Conservation (phyloP, 2,797 vertebrate species). For the Tolypeutes matacus region DNA sequence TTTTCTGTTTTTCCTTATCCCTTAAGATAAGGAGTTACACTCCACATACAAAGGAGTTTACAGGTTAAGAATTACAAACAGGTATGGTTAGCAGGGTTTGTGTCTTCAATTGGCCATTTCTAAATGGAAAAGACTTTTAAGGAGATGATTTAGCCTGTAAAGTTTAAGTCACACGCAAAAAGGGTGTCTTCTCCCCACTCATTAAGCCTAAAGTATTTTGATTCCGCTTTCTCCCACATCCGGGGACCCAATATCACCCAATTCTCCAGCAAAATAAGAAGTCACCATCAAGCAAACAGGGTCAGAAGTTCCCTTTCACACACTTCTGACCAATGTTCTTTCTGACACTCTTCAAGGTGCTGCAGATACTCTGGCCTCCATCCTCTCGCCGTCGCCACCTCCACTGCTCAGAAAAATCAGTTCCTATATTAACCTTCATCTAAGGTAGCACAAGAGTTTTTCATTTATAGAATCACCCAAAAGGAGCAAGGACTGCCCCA, state of each 20-base stretch:
- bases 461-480: background rate
- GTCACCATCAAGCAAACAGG: background rate
- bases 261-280: background rate
- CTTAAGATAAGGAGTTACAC: background rate
- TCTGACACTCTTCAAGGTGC: background rate
- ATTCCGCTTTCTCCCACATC: background rate
- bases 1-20: background rate
- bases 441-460: background rate
- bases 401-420: background rate
- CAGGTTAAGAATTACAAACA: background rate
- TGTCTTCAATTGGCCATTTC: background rate
- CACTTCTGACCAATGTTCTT: conserved; percentile 49
- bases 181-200: background rate
- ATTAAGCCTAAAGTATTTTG: too few relatives aligned
- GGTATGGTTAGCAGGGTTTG: background rate
- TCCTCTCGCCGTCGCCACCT: background rate
- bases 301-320: conserved; percentile 28
- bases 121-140: background rate
- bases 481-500: background rate
- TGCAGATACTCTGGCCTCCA: accelerated
- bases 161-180: background rate
- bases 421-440: background rate
- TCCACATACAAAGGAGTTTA: background rate
- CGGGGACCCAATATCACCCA: background rate
- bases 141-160: background rate